Evolutionary conservation across 2,888 invertebrate genomes (phyloP), one percentile per base, ranked within the genome.

Genomic region (Barypeithes pellucidus): DNA sequence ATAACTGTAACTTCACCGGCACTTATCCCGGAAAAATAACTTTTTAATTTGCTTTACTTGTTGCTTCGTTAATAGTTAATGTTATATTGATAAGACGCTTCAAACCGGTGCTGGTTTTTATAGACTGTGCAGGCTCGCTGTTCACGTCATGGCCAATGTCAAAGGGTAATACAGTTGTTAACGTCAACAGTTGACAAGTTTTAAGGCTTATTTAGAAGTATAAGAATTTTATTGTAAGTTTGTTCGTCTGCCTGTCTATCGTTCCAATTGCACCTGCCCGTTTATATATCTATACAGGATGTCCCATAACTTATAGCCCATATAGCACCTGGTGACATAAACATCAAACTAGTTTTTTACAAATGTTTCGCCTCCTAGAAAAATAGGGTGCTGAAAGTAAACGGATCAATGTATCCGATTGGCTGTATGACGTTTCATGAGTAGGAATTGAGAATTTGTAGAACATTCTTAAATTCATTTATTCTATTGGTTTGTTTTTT

Each of bases 91-190:
- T 50, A 50, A 50, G n/a, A 50, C 24, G 8, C 50, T 22, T 24
- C 2, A 16, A 24, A 50, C 12, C 50, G 12, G 12, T n/a, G n/a
- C 22, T 50, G 50, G 33, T 11, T 57, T 57, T 29, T 57, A 57
- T 57, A 57, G 54, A 57, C 29, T 29, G 7, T 33, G 7, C 18
- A 33, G 18, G 54, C 54, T 12, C 14, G 14, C 8, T 14, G 3
- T 16, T 43, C 12, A 7, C 50, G 50, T 50, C 50, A 50, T n/a
- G 22, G 50, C 50, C 50, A 50, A 50, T 50, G 50, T 50, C 50
- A 50, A 24, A 50, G 50, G 50, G 14, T 57, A 24, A 16, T 2
- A 47, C 0, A 5, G 12, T 1, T 4, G 54, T 57, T 50, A 16
- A 18, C 33, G 54, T 33, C 8, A 18, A 2, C 33, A 22, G 24